Conservation (phyloP, 2,113 vertebrate species). For the Bubalus kerabau region DNA sequence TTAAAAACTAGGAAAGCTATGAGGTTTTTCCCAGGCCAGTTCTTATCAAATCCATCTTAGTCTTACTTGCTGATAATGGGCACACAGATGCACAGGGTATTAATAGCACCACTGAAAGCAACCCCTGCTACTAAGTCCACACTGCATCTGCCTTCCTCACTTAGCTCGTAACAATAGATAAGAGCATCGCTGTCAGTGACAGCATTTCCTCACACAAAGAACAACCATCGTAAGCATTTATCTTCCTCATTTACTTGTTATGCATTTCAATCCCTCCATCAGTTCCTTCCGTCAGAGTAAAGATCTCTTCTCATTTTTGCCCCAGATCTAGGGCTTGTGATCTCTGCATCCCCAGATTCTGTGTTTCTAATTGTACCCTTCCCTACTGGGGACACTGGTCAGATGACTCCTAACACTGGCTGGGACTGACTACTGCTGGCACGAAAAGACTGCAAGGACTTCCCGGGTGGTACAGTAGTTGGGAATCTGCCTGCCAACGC, state of each 20-base stretch:
- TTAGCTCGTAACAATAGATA: neutral
- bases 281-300: neutral
- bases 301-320: constrained; percentile 17
- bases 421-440: neutral
- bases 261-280: constrained; percentile 31
- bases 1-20: neutral
- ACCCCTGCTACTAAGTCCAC: neutral
- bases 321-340: constrained; percentile 11
- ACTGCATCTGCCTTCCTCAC: neutral
- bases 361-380: neutral
- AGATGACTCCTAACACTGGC: neutral
- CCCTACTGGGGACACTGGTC: neutral
- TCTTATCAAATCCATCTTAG: neutral
- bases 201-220: neutral
- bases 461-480: neutral
- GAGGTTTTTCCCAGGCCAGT: neutral
- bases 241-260: constrained; percentile 5
- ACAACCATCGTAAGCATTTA: neutral
- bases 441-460: neutral
- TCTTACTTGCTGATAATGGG: neutral
- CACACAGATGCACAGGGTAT: neutral
- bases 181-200: neutral
- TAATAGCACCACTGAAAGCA: constrained; percentile 34
- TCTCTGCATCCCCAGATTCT: neutral
- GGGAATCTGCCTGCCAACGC: neutral